phyloP scores from a whole-genome alignment of 2,113 vertebrate species.

The Nothobranchius kuhntae region DNA sequence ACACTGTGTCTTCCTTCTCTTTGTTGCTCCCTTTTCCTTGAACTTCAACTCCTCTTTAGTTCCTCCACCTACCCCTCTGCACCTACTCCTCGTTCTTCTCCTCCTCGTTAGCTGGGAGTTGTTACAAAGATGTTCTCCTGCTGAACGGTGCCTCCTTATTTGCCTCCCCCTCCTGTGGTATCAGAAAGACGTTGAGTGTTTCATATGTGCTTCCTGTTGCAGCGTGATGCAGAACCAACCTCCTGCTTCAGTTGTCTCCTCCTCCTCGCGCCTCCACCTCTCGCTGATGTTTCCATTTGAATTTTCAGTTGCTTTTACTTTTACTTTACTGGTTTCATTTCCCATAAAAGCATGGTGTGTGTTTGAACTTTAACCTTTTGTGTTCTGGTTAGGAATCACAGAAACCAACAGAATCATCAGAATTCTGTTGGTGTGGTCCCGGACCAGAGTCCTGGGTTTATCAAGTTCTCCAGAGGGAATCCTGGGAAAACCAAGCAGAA shows the following conservation, averaged over 20 bases:
- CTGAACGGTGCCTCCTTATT: not conserved
- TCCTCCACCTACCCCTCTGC: no score
- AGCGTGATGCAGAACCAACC: conserved; percentile 34
- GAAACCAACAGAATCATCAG: no score
- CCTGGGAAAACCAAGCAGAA: no score
- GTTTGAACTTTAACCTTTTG: no score
- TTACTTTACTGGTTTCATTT: not conserved
- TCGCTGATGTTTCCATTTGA: not conserved
- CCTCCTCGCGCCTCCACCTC: not conserved
- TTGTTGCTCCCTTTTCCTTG: not conserved
- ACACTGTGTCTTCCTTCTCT: not conserved
- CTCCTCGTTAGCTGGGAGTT: not conserved
- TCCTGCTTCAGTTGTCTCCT: no score
- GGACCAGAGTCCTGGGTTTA: no score
- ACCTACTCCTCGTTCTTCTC: not conserved
- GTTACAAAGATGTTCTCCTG: not conserved
- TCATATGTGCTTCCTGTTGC: conserved; percentile 53
- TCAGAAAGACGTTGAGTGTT: conserved; percentile 32
- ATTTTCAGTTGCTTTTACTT: not conserved
- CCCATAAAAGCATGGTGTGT: not conserved
- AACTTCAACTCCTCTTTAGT: not conserved
- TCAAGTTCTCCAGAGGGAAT: no score
- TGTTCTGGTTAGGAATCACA: no score
- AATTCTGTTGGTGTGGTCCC: no score
- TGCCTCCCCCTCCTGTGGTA: conserved; percentile 28